Evolutionary conservation across 2,888 invertebrate genomes (phyloP), one percentile per base, ranked within the genome.

Genomic region (Clitarchus hookeri): DNA sequence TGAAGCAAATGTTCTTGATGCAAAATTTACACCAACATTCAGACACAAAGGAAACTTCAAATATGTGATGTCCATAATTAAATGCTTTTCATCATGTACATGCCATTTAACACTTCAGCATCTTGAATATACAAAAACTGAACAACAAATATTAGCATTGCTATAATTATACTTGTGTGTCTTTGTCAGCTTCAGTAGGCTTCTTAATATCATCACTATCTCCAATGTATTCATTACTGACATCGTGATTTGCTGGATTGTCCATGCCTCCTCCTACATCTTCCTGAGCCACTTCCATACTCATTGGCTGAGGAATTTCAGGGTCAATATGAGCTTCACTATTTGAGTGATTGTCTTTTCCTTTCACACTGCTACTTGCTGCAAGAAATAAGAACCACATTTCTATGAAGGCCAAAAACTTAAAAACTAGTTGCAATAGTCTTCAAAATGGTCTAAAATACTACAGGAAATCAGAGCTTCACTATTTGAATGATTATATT

Each of bases 221-320:
- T 90, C 93, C 93, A 89, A 94, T 93, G 91, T 93, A 94, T 89
- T 94, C 94, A 89, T 92, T 92, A 89, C 93, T 93, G 88, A 92
- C 92, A 90, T 94, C 93, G 88, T 92, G 92, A 88, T 92, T 89
- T 12, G 88, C 89, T 85, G 92, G 92, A 89, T 92, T 92, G 90
- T 89, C 89, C 84, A 88, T 89, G 77, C 89, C 88, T 85, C 92
- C 92, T 53, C 82, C 86, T 36, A 82, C 86, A 26, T 85, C 86
- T 23, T 26, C 83, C 26, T 85, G 82, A 90, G 87, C 90, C 90
- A 86, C 90, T 89, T 87, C 90, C 86, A 86, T 88, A 86, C 65
- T 83, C 27, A 77, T 44, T 48, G 44, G 78, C 48, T 44, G 44
- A 44, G 83, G 84, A 27, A 44, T 83, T 44, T 87, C 87, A 36